phyloP scores from a whole-genome alignment of 2,888 invertebrate genomes.

The Conomelus anceps region DNA sequence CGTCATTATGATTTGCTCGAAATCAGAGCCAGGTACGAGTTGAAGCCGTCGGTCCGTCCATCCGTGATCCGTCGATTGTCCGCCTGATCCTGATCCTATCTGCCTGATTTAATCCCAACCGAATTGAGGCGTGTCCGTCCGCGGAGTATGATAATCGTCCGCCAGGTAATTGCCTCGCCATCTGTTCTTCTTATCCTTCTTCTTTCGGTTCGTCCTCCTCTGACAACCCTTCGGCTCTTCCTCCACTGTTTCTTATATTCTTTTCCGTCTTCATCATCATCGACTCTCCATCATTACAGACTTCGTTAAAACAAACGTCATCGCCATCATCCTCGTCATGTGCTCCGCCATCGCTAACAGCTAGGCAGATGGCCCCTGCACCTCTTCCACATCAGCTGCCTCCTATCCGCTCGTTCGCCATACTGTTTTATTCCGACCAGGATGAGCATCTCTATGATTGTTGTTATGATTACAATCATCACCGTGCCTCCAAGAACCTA shows the following conservation, averaged over 20 bases:
- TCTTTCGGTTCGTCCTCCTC: background rate
- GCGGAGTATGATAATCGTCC: slow-evolving; percentile 5
- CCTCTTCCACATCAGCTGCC: background rate
- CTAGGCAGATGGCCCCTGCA: background rate
- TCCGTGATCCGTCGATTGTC: background rate
- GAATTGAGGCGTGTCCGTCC: slow-evolving; percentile 1
- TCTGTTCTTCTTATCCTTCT: background rate
- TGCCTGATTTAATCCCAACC: slow-evolving; percentile 8
- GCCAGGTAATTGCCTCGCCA: slow-evolving; percentile 10
- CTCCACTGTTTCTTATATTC: background rate
- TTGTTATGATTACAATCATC: background rate
- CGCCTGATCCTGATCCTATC: background rate
- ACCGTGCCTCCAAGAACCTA: background rate
- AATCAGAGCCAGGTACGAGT: background rate
- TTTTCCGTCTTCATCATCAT: background rate
- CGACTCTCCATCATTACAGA: background rate
- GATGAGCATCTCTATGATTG: background rate
- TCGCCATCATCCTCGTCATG: too few species aligned
- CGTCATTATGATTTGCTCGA: slow-evolving; percentile 4
- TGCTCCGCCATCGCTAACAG: background rate
- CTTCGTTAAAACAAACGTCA: background rate
- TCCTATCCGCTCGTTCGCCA: background rate
- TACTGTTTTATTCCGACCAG: background rate
- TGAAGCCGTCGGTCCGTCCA: too few species aligned
- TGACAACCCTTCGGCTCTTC: background rate